phyloP scores from a whole-genome alignment of 2,888 invertebrate genomes.

The Macrosiphum euphorbiae region DNA sequence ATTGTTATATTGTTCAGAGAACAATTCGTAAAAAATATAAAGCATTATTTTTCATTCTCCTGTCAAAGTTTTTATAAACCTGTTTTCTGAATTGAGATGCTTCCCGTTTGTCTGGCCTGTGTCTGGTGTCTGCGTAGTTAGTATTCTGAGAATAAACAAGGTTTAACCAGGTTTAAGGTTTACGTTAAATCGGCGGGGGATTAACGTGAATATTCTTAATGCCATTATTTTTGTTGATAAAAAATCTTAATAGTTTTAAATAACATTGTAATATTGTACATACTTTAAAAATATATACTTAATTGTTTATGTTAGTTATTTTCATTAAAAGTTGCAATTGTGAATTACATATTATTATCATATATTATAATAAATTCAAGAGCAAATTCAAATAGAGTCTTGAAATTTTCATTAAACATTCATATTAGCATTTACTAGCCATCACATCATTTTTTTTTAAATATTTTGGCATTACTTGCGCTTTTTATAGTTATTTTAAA shows the following conservation, averaged over 20 bases:
- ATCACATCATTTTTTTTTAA: background rate
- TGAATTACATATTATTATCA: background rate
- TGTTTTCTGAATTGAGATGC: background rate
- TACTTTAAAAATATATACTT: background rate
- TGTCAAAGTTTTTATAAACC: background rate
- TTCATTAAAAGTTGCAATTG: background rate
- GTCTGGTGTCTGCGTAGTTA: background rate
- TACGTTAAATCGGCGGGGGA: background rate
- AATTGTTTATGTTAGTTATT: background rate
- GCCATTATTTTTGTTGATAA: background rate
- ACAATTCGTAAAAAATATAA: background rate
- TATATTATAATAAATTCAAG: background rate
- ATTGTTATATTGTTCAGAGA: background rate
- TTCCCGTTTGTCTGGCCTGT: background rate
- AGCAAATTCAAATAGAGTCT: background rate
- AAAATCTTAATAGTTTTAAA: background rate
- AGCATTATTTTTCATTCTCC: background rate
- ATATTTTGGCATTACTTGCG: background rate
- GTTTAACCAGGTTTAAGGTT: background rate
- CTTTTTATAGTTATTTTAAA: background rate
- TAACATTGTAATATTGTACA: background rate
- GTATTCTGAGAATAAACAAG: background rate
- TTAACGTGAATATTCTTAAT: background rate
- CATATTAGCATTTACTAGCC: background rate
- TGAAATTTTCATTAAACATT: background rate